Evolutionary conservation across 2,797 vertebrate genomes (phyloP).

Genomic region (Glossophaga mutica): DNA sequence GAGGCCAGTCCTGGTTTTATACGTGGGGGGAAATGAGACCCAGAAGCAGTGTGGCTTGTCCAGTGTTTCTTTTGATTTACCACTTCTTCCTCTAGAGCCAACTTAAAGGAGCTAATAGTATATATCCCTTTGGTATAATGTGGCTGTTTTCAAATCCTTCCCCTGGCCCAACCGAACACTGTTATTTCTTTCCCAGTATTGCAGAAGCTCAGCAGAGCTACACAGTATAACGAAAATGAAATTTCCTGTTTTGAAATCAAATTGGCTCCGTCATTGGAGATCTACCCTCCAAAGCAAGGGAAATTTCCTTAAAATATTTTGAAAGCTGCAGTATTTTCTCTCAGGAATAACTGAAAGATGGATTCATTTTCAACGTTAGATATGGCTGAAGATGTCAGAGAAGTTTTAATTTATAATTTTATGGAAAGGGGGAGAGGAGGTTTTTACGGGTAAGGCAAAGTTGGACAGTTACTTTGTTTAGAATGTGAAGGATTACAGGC

Average conservation of each 20-base stretch:
- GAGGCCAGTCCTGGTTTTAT: background rate
- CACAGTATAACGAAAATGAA: conserved; percentile 46
- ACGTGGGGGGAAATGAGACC: background rate
- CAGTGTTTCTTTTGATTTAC: background rate
- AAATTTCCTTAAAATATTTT: conserved; percentile 56
- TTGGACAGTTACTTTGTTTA: conserved; percentile 23
- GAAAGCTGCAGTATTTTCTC: conserved; percentile 21
- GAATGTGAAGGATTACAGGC: background rate
- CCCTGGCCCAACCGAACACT: background rate
- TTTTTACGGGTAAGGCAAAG: background rate
- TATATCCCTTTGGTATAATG: background rate
- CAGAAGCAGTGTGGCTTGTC: background rate
- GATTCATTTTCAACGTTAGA: conserved; percentile 55
- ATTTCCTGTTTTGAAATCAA: conserved; percentile 62
- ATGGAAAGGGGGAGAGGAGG: background rate
- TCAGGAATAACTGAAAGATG: conserved; percentile 38
- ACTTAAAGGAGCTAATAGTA: conserved; percentile 1
- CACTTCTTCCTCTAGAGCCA: background rate
- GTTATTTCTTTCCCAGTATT: background rate
- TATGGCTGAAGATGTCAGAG: conserved; percentile 32
- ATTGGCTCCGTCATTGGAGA: conserved; percentile 34
- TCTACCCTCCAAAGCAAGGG: conserved; percentile 26
- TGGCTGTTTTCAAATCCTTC: background rate
- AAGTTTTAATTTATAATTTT: conserved; percentile 67
- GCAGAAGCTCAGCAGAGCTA: background rate